These are phyloP conservation scores for Anoplius nigerrimus DNA, from an alignment of 2,888 invertebrate genomes.

Conservation along the genomic window DNA sequence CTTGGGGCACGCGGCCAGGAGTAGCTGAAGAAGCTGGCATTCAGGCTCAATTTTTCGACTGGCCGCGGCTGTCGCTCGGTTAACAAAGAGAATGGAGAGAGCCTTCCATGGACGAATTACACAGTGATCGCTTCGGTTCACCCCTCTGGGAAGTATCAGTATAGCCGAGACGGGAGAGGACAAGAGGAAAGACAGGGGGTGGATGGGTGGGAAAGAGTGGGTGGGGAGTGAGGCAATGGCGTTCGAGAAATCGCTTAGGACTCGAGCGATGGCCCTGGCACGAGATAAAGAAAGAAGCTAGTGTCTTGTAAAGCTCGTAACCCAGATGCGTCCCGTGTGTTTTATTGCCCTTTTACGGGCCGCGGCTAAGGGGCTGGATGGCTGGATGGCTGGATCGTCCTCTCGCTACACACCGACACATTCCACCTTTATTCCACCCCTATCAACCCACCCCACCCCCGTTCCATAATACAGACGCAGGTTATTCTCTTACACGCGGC, in stretches of 20 bases:
- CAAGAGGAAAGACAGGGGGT: conserved; percentile 24
- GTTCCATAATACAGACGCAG: neutral
- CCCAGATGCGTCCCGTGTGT: conserved; percentile 73
- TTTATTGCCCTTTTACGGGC: conserved; percentile 71
- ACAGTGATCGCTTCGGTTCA: no score
- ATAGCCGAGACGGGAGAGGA: conserved; percentile 18
- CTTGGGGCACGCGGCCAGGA: no score
- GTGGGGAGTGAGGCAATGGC: conserved; percentile 20
- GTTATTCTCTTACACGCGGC: no score
- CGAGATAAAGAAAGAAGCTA: conserved; percentile 65
- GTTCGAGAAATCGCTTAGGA: conserved; percentile 62
- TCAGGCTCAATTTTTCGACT: no score
- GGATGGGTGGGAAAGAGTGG: conserved; percentile 21
- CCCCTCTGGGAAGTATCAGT: neutral
- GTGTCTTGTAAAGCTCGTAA: conserved; percentile 70
- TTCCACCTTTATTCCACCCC: conserved; percentile 21
- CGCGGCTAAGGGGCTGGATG: conserved; percentile 44
- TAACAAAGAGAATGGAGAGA: no score
- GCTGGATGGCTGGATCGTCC: conserved; percentile 32
- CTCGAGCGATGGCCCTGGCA: conserved; percentile 50
- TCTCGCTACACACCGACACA: neutral
- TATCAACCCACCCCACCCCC: neutral
- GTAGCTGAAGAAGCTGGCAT: no score
- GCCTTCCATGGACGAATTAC: no score
- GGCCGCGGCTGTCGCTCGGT: no score